Base-by-base conservation (phyloP, 92 coral and sea anemone genomes). In the Galaxea fascicularis region DNA sequence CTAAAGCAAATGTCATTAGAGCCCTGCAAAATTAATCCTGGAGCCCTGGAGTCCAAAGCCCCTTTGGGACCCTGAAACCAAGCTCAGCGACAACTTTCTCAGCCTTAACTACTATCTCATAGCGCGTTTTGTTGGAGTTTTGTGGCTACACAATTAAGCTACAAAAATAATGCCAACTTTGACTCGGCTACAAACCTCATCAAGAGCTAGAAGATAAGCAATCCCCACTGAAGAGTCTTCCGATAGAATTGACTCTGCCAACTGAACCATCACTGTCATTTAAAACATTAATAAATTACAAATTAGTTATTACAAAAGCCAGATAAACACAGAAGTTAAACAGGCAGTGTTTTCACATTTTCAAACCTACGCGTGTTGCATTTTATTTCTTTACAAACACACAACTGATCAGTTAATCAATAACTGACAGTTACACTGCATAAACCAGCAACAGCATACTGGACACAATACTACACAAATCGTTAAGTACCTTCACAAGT, bases 131-230 rank as follows among this genome's bases (percentile, higher is more conserved):
- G 49, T 10, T 8, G 30, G 41, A 2, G 41, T 35, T n/a, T 35
- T 35, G 41, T 35, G 6, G 41, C 6, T 35, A 35, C 6, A 35
- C 2, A 35, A 35, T 35, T 2, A 35, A 2, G 41, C 41, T 35
- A 2, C 3, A 2, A 35, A 2, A 35, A 35, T 35, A 6, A 35
- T 35, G 41, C 41, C 41, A 7, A 20, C 15, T 68, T 58, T 12
- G 78, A 10, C 14, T 49, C 16, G 14, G 25, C 4, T 24, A 79
- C 80, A 52, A 80, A 94, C 98, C 92, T 96, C 92, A 15, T 95
- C 91, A 16, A 96, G 85, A 9, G 98, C 93, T 20, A 96, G 92
- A 24, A 96, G 93, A 73, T 96, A 96, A 13, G 96, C 92, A 62
- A 96, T 68, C 12, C 93, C 92, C 29, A 87, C 88, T 20, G 98